phyloP scores from a whole-genome alignment of 2,113 vertebrate genomes.

The Ptyas mucosa region DNA sequence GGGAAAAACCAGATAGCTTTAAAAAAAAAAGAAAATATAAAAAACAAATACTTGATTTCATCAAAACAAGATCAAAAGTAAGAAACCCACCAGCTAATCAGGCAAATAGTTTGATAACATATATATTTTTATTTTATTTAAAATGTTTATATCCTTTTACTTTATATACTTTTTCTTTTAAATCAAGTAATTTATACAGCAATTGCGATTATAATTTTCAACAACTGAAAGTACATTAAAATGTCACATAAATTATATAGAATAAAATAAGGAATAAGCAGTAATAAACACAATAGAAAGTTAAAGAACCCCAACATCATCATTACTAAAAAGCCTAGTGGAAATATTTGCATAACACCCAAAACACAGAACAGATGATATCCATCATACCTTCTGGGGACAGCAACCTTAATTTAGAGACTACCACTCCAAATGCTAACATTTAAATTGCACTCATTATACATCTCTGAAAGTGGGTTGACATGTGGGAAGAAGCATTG shows the following conservation, averaged over 20 bases:
- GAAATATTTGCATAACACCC: neutral
- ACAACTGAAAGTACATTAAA: neutral
- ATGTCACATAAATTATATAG: neutral
- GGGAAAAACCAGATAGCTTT: neutral
- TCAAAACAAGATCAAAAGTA: neutral
- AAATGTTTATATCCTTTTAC: neutral
- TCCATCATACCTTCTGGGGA: neutral
- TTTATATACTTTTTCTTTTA: neutral
- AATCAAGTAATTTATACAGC: neutral
- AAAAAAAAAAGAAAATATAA: neutral
- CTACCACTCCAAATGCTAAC: neutral
- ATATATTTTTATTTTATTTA: neutral
- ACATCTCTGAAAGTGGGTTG: neutral
- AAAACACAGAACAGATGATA: neutral
- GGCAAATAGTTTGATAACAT: neutral
- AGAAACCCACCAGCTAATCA: neutral
- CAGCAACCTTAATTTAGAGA: neutral
- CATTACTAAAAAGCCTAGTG: neutral
- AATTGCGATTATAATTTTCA: neutral
- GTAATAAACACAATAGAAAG: neutral
- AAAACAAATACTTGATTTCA: neutral
- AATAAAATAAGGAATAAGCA: neutral
- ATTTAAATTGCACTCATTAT: neutral
- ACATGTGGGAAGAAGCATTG: neutral
- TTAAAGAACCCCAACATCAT: neutral